Conservation (phyloP, 1,140 invertebrate genomes). For the Heliconius hewitsoni region DNA sequence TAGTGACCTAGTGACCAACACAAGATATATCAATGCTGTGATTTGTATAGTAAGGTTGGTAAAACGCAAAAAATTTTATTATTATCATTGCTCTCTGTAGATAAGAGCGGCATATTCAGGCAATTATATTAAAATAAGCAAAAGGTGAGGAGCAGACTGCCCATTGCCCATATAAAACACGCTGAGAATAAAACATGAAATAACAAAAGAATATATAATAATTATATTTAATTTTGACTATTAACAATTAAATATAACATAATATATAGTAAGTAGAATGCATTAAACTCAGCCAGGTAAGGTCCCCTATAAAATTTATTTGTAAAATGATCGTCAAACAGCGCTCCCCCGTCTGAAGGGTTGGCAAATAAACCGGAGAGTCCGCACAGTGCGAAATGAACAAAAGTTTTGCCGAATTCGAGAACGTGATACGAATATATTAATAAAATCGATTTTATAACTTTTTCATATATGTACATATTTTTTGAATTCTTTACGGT, state of each 20-base stretch:
- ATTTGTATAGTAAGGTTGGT: too few species aligned
- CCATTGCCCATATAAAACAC: too few species aligned
- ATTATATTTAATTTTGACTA: neutral
- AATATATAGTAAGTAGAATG: slow-evolving; percentile 19
- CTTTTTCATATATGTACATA: neutral
- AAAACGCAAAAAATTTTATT: too few species aligned
- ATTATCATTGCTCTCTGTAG: too few species aligned
- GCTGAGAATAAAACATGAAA: too few species aligned
- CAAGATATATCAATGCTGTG: too few species aligned
- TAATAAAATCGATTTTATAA: slow-evolving; percentile 28
- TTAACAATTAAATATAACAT: slow-evolving; percentile 19
- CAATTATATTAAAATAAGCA: too few species aligned
- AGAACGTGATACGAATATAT: slow-evolving; percentile 48
- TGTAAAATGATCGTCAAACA: slow-evolving; percentile 74
- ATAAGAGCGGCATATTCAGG: too few species aligned
- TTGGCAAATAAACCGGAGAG: slow-evolving; percentile 45
- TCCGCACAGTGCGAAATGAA: slow-evolving; percentile 49
- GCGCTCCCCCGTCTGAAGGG: slow-evolving; percentile 47
- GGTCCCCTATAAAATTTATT: slow-evolving; percentile 59
- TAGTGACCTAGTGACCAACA: neutral
- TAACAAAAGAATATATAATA: too few species aligned
- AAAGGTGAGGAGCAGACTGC: too few species aligned
- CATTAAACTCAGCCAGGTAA: slow-evolving; percentile 45
- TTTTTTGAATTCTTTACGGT: neutral
- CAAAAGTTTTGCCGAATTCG: slow-evolving; percentile 48